Conservation (phyloP, 2,113 vertebrate species). For the Amblyopsis rosae region DNA sequence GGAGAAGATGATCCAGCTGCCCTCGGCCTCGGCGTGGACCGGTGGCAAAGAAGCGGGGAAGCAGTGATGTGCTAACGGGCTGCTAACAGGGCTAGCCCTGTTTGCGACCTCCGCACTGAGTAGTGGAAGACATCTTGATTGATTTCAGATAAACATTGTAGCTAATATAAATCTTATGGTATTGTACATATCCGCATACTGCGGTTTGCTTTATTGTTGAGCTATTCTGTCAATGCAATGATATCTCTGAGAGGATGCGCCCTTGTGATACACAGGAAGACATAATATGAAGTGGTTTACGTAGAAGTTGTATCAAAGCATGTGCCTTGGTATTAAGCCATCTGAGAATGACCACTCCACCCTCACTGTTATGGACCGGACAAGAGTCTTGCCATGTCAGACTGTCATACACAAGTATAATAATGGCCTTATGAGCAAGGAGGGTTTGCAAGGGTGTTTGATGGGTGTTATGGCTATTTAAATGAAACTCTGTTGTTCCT, state of each 20-base stretch:
- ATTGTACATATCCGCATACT: too few species aligned
- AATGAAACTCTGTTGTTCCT: constrained; percentile 14
- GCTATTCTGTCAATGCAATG: too few species aligned
- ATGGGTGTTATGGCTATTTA: neutral
- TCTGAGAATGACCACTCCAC: constrained; percentile 17
- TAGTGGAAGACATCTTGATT: too few species aligned
- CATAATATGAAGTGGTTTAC: neutral
- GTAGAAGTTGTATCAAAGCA: constrained; percentile 15
- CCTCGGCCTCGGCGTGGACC: constrained; percentile 27
- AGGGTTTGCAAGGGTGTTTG: neutral
- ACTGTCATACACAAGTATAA: constrained; percentile 8
- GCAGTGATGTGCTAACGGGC: constrained; percentile 24
- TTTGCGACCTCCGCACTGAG: too few species aligned
- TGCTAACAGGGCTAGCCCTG: too few species aligned
- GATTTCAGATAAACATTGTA: too few species aligned
- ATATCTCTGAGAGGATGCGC: too few species aligned
- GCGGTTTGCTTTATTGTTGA: too few species aligned
- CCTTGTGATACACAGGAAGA: too few species aligned
- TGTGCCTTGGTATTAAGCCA: constrained; percentile 12
- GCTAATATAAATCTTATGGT: too few species aligned
- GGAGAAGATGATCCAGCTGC: constrained; percentile 87
- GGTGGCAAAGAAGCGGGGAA: constrained; percentile 56
- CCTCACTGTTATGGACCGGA: constrained; percentile 22
- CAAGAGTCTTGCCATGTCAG: constrained; percentile 13
- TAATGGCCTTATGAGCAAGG: constrained; percentile 16